These are phyloP conservation scores for Galerucella pusilla DNA, from an alignment of 2,888 invertebrate genomes.

Conservation along the genomic window DNA sequence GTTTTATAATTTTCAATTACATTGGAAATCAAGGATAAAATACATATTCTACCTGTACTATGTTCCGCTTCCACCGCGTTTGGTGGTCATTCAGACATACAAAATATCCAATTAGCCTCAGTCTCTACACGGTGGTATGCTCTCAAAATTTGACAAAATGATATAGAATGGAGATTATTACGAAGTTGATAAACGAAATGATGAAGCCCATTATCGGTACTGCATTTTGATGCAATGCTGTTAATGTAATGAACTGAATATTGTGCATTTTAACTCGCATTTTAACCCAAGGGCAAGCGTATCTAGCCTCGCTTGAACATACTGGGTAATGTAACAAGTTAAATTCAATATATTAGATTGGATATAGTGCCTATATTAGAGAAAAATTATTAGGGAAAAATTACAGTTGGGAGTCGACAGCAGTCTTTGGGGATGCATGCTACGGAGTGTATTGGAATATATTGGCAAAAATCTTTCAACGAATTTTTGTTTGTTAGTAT, in stretches of 20 bases:
- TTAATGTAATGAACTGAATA: slow-evolving; percentile 26
- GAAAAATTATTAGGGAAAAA: not conserved
- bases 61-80: not conserved
- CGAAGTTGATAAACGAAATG: slow-evolving; percentile 11
- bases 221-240: slow-evolving; percentile 19
- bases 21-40: not conserved
- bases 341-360: slow-evolving; percentile 6
- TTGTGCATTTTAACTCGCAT: slow-evolving; percentile 20
- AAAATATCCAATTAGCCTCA: slow-evolving; percentile 15
- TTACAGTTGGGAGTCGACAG: not conserved
- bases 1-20: not conserved
- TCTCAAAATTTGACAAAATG: slow-evolving; percentile 19
- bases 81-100: not conserved
- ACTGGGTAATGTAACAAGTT: slow-evolving; percentile 10
- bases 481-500: too few relatives aligned
- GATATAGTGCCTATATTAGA: not conserved
- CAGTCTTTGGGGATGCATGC: not conserved
- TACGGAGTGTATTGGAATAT: too few relatives aligned
- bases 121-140: slow-evolving; percentile 8
- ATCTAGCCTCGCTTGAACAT: slow-evolving; percentile 10
- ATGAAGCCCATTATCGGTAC: slow-evolving; percentile 22
- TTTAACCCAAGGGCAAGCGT: slow-evolving; percentile 11
- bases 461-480: too few relatives aligned
- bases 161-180: slow-evolving; percentile 23
- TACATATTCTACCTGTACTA: not conserved